Conservation (phyloP, 2,888 invertebrate genomes). For the Ectemnius cavifrons region DNA sequence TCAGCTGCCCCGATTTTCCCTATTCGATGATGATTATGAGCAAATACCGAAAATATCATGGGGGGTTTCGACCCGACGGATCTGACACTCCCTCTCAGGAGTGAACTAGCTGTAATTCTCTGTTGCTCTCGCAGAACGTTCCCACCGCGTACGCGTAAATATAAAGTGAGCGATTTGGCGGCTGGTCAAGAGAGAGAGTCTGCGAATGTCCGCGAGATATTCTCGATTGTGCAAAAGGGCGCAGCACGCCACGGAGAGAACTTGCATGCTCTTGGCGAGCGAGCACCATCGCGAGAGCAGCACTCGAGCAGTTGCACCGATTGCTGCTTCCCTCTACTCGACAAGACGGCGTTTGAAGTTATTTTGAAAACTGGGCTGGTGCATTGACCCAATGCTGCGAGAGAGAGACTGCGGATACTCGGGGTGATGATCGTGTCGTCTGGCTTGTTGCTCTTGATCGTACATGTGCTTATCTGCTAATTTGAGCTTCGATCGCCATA, state of each 20-base stretch:
- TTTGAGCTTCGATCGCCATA: slow-evolving; percentile 25
- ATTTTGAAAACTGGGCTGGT: slow-evolving; percentile 74
- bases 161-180: slow-evolving; percentile 68
- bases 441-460: background rate
- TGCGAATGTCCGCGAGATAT: slow-evolving; percentile 71
- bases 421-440: no score
- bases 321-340: no score
- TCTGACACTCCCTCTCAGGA: no score
- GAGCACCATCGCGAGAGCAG: slow-evolving; percentile 8
- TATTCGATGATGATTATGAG: no score
- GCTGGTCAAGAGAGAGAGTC: slow-evolving; percentile 69
- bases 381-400: slow-evolving; percentile 68
- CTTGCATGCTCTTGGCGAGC: background rate
- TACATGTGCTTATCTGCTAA: slow-evolving; percentile 36
- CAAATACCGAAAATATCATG: no score
- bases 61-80: no score
- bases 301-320: background rate
- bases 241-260: slow-evolving; percentile 17
- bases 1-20: no score
- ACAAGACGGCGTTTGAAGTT: slow-evolving; percentile 62
- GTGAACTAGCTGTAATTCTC: background rate
- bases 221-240: slow-evolving; percentile 67
- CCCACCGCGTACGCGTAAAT: slow-evolving; percentile 43
- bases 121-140: background rate
- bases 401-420: no score